Evolutionary conservation across 2,113 vertebrate genomes (phyloP).

Genomic region (Petaurus breviceps): DNA sequence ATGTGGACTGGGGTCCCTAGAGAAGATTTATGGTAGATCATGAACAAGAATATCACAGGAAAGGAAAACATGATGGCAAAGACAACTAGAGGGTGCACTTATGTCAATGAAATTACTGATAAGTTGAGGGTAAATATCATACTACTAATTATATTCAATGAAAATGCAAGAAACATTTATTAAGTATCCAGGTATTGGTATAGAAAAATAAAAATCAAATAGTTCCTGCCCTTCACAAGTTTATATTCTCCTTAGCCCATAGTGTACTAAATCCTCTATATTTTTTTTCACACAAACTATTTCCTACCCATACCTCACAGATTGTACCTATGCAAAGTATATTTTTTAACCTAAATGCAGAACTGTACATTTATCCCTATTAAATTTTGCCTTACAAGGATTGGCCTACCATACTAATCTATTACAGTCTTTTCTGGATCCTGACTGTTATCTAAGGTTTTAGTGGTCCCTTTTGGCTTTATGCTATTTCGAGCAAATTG

Average conservation of each 20-base stretch:
- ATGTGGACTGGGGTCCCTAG: too few species aligned
- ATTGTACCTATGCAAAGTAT: not conserved
- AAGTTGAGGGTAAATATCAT: not conserved
- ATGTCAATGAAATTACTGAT: not conserved
- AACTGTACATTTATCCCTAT: not conserved
- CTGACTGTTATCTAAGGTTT: not conserved
- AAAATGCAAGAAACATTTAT: not conserved
- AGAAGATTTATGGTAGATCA: too few species aligned
- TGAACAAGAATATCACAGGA: too few species aligned
- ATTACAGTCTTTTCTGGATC: not conserved
- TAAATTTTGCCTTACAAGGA: not conserved
- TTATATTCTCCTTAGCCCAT: too few species aligned
- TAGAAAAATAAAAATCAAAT: not conserved
- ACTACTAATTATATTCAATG: not conserved
- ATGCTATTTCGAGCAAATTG: not conserved
- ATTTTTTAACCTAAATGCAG: not conserved
- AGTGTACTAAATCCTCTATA: too few species aligned
- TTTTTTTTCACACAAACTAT: not conserved
- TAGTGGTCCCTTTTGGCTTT: not conserved
- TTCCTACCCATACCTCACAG: not conserved
- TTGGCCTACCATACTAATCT: too few species aligned
- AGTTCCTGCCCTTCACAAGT: not conserved
- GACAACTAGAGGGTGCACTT: not conserved
- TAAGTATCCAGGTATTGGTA: not conserved
- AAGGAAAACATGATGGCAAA: too few species aligned